Base-by-base conservation (phyloP, 2,888 invertebrate genomes). In the Heliconius erato region DNA sequence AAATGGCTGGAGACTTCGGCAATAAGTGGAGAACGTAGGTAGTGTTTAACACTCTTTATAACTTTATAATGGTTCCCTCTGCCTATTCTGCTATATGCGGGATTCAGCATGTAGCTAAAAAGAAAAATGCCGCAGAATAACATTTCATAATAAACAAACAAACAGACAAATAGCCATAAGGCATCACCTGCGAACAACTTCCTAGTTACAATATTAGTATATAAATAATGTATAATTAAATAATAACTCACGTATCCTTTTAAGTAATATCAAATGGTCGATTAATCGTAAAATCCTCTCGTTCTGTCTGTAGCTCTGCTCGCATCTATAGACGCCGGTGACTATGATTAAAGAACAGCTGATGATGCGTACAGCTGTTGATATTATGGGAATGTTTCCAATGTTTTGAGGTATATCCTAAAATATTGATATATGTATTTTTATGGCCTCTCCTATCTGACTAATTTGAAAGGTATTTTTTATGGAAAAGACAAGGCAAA, bases 251-350 rank as follows among this genome's bases (percentile, higher is more conserved):
- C 86, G 59, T 28, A 79, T 82, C 72, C 82, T 85, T 40, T 82
- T 85, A 32, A 84, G 82, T 23, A 85, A 69, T 11, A 85, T 68
- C 12, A 84, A 59, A 28, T 84, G 79, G 14, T 87, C 85, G 7
- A 87, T 77, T 0, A 82, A 79, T 12, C 71, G 40, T 35, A 85
- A 19, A 12, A 85, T 84, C 44, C 84, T 85, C 23, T 86, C 85
- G 1, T 63, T 68, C 49, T 85, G 82, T 63, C 85, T 80, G 63
- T 84, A 84, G 63, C 80, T 84, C 35, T 84, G 83, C 35, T 85
- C 87, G 16, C 85, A 84, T 4, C 81, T 72, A 19, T 83, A 67
- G 3, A 84, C n/a, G 2, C 82, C 54, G 32, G 59, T 81, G 12
- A 82, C 26, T 6, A 87, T 32, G 2, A 83, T 54, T 0, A 81